Evolutionary conservation across 2,888 invertebrate genomes (phyloP).

Genomic region (Calephelis perditalis): DNA sequence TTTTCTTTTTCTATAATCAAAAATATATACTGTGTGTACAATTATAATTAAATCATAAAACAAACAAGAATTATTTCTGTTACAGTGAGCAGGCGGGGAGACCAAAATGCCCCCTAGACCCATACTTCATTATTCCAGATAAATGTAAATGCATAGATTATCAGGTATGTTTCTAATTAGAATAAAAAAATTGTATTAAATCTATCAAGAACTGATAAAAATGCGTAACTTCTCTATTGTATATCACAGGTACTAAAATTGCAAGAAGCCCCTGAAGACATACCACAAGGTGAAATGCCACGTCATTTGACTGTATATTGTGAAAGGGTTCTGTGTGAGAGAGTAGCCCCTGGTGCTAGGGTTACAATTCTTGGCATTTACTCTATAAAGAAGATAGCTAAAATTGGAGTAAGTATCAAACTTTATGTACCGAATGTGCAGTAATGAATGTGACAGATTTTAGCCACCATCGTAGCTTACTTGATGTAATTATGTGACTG

Average conservation of each 20-base stretch:
- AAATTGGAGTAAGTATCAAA: constrained; percentile 69
- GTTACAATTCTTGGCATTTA: constrained; percentile 96
- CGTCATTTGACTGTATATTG: constrained; percentile 96
- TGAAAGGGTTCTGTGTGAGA: constrained; percentile 94
- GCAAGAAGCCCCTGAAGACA: constrained; percentile 94
- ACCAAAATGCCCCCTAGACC: constrained; percentile 96
- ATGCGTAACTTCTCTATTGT: neutral
- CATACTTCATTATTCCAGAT: constrained; percentile 98
- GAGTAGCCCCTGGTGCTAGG: constrained; percentile 96
- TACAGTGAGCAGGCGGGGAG: constrained; percentile 93
- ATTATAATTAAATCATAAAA: too few species aligned
- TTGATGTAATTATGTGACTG: too few species aligned
- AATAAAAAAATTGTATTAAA: too few species aligned
- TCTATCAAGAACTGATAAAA: too few species aligned
- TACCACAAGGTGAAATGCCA: constrained; percentile 98
- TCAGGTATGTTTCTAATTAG: constrained; percentile 77
- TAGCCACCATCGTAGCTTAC: too few species aligned
- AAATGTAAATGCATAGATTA: constrained; percentile 98
- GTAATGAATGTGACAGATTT: too few species aligned
- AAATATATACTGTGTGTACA: too few species aligned
- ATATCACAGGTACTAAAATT: constrained; percentile 86
- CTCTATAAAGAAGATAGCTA: constrained; percentile 93
- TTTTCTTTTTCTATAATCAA: too few species aligned
- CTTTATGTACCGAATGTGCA: neutral
- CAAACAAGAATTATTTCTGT: constrained; percentile 29